Percentiles rank a stretch among this genome's conserved stretches.
phyloP scores from a whole-genome alignment of 2,888 invertebrate genomes.

The Drosophila borborema region DNA sequence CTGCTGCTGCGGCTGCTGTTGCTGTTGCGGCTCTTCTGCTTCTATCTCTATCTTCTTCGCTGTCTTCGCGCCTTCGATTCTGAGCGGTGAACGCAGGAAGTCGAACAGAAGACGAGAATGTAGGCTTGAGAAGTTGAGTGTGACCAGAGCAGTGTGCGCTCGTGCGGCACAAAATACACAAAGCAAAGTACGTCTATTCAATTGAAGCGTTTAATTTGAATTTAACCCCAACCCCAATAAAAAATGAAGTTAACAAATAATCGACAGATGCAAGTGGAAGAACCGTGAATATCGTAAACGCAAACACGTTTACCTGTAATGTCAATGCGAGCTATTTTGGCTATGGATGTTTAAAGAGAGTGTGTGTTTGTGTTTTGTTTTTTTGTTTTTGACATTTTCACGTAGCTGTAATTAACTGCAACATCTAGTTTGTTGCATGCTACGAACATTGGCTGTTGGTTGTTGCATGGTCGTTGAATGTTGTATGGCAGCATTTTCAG shows the following conservation, averaged over 20 bases:
- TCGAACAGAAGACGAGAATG: conserved; percentile 5
- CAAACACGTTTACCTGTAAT: conserved; percentile 23
- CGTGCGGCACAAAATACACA: conserved; percentile 54
- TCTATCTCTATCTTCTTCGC: background rate
- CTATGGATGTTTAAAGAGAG: conserved; percentile 11
- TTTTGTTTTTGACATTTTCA: conserved; percentile 60
- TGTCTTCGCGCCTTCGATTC: conserved; percentile 19
- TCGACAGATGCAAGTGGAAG: conserved; percentile 5
- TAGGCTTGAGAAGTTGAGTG: conserved; percentile 12
- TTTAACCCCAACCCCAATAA: conserved; percentile 57
- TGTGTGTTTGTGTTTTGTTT: background rate
- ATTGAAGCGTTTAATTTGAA: conserved; percentile 44
- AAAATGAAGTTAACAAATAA: conserved; percentile 25
- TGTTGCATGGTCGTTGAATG: conserved; percentile 48
- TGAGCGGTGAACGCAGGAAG: conserved; percentile 18
- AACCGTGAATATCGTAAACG: conserved; percentile 15
- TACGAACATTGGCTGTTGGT: conserved; percentile 39
- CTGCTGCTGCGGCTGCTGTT: background rate
- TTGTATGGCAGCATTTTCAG: conserved; percentile 43
- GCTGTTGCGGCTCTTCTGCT: background rate
- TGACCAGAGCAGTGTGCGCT: conserved; percentile 29
- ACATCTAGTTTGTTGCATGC: conserved; percentile 50
- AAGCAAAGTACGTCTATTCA: conserved; percentile 22
- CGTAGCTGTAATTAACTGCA: conserved; percentile 58
- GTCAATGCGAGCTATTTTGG: conserved; percentile 27